Base-by-base conservation (phyloP, 2,888 invertebrate genomes). In the Neoitamus cyanurus region DNA sequence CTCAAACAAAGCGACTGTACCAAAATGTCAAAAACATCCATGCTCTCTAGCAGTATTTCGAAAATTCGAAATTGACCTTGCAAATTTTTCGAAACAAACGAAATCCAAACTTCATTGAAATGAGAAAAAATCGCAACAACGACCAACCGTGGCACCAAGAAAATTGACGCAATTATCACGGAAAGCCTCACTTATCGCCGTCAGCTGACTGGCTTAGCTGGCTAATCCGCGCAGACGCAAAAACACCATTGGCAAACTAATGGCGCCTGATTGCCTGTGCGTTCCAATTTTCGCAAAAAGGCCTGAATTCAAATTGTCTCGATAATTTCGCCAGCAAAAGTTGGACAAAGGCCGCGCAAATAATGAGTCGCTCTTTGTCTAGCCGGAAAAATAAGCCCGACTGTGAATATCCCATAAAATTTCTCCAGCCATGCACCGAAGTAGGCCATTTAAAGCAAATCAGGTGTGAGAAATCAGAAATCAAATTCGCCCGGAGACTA, bases 221-320 rank as follows among this genome's bases (percentile, higher is more conserved):
- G 20, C 58, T 58, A 58, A 58, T 58, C 15, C 25, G 58, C 6
- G n/a, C 2, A 58, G 58, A 58, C 25, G 58, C 58, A 42, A 42
- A 42, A 42, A 42, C 42, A 15, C 15, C 42, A 58, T 58, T 58
- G 58, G 58, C 58, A 58, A 58, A 58, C 15, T 58, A 58, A 58
- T 58, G 20, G 58, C 58, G 20, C 20, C 25, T 58, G 58, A 58
- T 58, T 58, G 58, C 58, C 58, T 20, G 25, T 58, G 58, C 58
- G 58, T 58, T 58, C 58, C 58, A 58, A 58, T 58, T 58, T 58
- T 58, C 58, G 58, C 9, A 58, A 58, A 58, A 58, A 58, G 58
- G 58, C 58, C 58, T 58, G 58, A 58, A 58, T 58, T 58, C 58
- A 58, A 58, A 58, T 58, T 58, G 58, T 58, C 58, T 58, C 58